Conservation (phyloP, 2,113 vertebrate species). For the Telmatochromis sp. region DNA sequence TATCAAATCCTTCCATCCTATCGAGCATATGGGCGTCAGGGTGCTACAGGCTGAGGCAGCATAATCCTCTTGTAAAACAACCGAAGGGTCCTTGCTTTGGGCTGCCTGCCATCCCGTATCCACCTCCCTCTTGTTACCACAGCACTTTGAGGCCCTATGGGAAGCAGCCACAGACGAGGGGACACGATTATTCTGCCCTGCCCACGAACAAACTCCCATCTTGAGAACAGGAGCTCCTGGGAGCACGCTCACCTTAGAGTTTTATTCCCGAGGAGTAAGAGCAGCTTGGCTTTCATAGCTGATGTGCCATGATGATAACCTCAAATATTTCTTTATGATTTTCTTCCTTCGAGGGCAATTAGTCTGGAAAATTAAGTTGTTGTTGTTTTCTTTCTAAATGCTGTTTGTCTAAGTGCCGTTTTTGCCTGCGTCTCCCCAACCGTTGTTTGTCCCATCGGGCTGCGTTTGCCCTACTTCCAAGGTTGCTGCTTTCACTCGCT, state of each 20-base stretch:
- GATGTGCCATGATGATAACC: not conserved
- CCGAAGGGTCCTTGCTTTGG: conserved; percentile 8
- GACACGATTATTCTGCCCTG: conserved; percentile 1
- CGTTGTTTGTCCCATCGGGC: not conserved
- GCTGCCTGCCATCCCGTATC: conserved; percentile 6
- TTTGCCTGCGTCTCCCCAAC: not conserved
- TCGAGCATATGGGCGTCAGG: conserved; percentile 43
- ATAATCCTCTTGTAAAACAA: conserved; percentile 62
- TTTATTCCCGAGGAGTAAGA: not conserved
- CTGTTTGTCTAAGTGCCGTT: conserved; percentile 9
- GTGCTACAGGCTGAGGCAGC: conserved; percentile 33
- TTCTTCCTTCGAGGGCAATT: not conserved
- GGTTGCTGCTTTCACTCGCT: conserved; percentile 11
- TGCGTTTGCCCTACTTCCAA: conserved; percentile 12
- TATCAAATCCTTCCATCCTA: not conserved
- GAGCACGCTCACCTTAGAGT: not conserved
- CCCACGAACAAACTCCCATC: not conserved
- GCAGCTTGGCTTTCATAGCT: conserved; percentile 27
- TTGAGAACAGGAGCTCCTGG: not conserved
- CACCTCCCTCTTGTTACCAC: not conserved
- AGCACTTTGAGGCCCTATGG: not conserved
- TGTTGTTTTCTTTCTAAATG: not conserved
- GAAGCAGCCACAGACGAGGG: not conserved
- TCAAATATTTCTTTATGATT: not conserved
- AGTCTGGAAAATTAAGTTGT: conserved; percentile 29